These are phyloP conservation scores for Pao palembangensis DNA, from an alignment of 2,113 vertebrate species.

Conservation along the genomic window DNA sequence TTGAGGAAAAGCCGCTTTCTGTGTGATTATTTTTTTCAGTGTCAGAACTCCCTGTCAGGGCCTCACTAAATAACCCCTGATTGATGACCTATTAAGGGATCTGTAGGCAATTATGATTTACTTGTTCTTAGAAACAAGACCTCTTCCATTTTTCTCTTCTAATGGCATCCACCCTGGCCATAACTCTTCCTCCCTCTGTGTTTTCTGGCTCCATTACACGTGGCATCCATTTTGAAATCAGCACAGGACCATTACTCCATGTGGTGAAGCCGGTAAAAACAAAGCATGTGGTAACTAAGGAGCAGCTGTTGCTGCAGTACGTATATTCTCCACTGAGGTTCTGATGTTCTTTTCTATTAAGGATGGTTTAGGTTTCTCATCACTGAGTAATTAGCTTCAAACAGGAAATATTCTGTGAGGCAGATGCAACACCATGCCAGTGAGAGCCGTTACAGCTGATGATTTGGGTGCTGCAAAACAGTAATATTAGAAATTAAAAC, in stretches of 20 bases:
- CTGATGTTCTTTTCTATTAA: slow-evolving; percentile 24
- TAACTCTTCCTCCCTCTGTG: slow-evolving; percentile 63
- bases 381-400: no score
- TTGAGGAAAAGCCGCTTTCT: background rate
- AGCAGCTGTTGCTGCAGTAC: slow-evolving; percentile 22
- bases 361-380: slow-evolving; percentile 8
- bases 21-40: background rate
- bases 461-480: slow-evolving; percentile 30
- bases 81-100: slow-evolving; percentile 68
- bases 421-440: no score
- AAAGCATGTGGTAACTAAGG: slow-evolving; percentile 27
- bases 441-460: background rate
- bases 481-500: slow-evolving; percentile 32
- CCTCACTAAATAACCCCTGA: slow-evolving; percentile 61
- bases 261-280: slow-evolving; percentile 37
- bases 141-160: slow-evolving; percentile 70
- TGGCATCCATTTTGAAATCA: slow-evolving; percentile 49
- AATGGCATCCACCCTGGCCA: slow-evolving; percentile 57
- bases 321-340: slow-evolving; percentile 8
- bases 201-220: slow-evolving; percentile 53
- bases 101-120: slow-evolving; percentile 67
- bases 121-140: slow-evolving; percentile 62
- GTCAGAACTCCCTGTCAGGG: slow-evolving; percentile 33
- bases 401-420: no score
- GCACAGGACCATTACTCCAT: slow-evolving; percentile 29